Evolutionary conservation across 2,888 invertebrate genomes (phyloP).

Genomic region (Scaptodrosophila latifasciaeformis): DNA sequence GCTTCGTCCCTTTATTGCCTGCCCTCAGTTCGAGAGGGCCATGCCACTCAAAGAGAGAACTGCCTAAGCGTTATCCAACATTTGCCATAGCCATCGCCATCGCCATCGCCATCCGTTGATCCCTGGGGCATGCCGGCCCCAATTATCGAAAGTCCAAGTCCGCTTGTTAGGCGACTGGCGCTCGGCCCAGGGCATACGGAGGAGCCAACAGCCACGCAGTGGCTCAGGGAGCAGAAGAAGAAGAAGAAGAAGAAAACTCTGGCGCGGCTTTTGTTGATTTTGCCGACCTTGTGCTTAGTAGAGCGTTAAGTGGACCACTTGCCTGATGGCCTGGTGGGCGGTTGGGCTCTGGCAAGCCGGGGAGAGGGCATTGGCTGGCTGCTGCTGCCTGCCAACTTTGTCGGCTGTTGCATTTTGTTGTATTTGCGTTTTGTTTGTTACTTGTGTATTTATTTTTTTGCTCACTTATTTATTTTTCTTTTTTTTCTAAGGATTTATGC

Average conservation of each 20-base stretch:
- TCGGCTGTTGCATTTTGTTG: neutral
- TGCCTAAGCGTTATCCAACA: too few relatives aligned
- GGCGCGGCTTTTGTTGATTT: slow-evolving; percentile 57
- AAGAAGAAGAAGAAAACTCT: slow-evolving; percentile 23
- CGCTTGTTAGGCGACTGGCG: neutral
- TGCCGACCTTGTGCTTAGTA: slow-evolving; percentile 60
- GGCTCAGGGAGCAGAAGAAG: too few relatives aligned
- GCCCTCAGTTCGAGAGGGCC: too few relatives aligned
- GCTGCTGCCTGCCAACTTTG: neutral
- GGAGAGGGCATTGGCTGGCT: too few relatives aligned
- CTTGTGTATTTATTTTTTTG: too few relatives aligned
- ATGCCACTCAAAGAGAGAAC: neutral
- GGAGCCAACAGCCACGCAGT: too few relatives aligned
- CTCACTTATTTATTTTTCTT: too few relatives aligned
- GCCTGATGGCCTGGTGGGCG: slow-evolving; percentile 37
- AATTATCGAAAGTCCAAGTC: slow-evolving; percentile 47
- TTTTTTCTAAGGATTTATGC: slow-evolving; percentile 41
- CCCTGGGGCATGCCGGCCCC: slow-evolving; percentile 43
- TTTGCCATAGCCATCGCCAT: too few relatives aligned
- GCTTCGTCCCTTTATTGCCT: neutral
- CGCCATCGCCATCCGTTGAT: slow-evolving; percentile 21
- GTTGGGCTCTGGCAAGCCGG: slow-evolving; percentile 17
- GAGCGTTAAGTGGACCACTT: slow-evolving; percentile 59
- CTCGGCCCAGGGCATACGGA: too few relatives aligned
- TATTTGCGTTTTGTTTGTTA: too few relatives aligned